Conservation (phyloP, 2,888 invertebrate genomes). For the Plebejus anna region DNA sequence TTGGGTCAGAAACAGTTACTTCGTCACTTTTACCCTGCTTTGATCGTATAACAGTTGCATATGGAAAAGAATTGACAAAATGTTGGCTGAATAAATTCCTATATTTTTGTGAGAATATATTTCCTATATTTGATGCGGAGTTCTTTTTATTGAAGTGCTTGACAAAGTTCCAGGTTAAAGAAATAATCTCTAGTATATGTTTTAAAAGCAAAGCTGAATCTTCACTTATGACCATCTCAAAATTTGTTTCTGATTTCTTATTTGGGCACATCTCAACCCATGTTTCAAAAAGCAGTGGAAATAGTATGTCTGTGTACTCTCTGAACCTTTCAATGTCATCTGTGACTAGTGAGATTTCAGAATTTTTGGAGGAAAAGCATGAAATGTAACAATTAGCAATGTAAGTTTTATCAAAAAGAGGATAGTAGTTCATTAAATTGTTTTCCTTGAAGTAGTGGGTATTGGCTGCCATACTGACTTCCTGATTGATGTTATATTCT, state of each 20-base stretch:
- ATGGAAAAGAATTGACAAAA: constrained; percentile 81
- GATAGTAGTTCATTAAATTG: constrained; percentile 51
- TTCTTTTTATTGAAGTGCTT: constrained; percentile 55
- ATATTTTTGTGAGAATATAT: constrained; percentile 76
- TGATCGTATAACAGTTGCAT: constrained; percentile 65
- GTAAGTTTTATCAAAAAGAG: constrained; percentile 56
- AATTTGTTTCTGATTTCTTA: constrained; percentile 55
- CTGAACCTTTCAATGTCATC: constrained; percentile 76
- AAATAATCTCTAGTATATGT: constrained; percentile 82
- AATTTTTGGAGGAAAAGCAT: constrained; percentile 64
- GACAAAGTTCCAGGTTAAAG: constrained; percentile 76
- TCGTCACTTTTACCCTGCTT: constrained; percentile 51
- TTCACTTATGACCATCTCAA: constrained; percentile 75
- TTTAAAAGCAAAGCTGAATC: constrained; percentile 84
- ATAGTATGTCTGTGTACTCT: constrained; percentile 82
- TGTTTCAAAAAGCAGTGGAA: constrained; percentile 89
- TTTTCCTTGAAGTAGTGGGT: constrained; percentile 50
- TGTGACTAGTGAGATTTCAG: constrained; percentile 50
- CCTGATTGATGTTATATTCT: constrained; percentile 47
- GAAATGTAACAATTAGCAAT: constrained; percentile 60
- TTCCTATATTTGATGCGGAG: constrained; percentile 62
- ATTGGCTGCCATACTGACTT: constrained; percentile 39
- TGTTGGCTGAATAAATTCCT: constrained; percentile 75
- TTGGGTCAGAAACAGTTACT: constrained; percentile 59
- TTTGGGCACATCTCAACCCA: constrained; percentile 89